Evolutionary conservation across 2,888 invertebrate genomes (phyloP).

Genomic region (Palloptera scutellata): DNA sequence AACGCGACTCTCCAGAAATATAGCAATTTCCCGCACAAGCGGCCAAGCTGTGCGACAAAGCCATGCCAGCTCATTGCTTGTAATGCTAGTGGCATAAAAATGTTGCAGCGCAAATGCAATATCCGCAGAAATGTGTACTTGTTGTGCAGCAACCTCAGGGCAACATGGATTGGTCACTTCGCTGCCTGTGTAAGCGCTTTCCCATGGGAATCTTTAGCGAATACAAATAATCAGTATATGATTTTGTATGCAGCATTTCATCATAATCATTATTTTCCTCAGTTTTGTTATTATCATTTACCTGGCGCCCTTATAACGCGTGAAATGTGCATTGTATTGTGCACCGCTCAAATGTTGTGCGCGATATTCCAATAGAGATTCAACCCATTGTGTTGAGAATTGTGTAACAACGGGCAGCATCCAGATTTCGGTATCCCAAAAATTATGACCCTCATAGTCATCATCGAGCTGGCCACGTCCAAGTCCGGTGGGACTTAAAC

Average conservation of each 20-base stretch:
- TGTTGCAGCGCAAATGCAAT: conserved; percentile 66
- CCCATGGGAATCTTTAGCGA: conserved; percentile 68
- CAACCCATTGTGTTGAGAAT: conserved; percentile 66
- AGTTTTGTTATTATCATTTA: conserved; percentile 39
- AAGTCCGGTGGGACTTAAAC: conserved; percentile 70
- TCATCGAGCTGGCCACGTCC: conserved; percentile 62
- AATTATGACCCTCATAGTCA: conserved; percentile 69
- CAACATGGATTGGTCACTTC: conserved; percentile 71
- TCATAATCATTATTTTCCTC: too few species aligned
- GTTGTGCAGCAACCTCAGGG: conserved; percentile 67
- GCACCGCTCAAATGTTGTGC: conserved; percentile 66
- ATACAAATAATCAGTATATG: not conserved
- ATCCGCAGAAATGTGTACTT: conserved; percentile 70
- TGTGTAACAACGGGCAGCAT: conserved; percentile 69
- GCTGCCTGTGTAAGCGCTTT: conserved; percentile 70
- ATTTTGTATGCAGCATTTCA: not conserved
- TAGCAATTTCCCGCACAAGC: conserved; percentile 68
- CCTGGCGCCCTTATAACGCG: conserved; percentile 69
- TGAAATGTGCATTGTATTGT: conserved; percentile 65
- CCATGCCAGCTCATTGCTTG: conserved; percentile 53
- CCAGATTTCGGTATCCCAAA: conserved; percentile 74
- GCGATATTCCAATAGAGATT: conserved; percentile 67
- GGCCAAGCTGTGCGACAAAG: conserved; percentile 66
- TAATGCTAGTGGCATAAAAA: conserved; percentile 49
- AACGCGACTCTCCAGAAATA: conserved; percentile 69